Percentiles rank a stretch among this genome's conserved stretches.
phyloP scores from a whole-genome alignment of 2,113 vertebrate species.

The Ursus arctos region DNA sequence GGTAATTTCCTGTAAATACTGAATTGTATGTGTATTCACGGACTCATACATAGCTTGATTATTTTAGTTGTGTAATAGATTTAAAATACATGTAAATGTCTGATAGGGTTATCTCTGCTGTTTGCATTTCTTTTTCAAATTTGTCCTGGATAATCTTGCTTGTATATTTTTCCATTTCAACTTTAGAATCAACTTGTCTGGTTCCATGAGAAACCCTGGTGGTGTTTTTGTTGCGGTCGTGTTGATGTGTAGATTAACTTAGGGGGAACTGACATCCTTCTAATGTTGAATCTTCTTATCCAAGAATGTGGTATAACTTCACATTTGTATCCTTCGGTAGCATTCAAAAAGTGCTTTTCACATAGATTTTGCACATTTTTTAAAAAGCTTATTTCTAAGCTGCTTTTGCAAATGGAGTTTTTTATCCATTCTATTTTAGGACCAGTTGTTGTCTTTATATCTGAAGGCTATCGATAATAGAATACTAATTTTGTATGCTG shows the following conservation, averaged over 20 bases:
- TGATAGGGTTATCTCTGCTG: slow-evolving; percentile 29
- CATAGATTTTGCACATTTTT: slow-evolving; percentile 33
- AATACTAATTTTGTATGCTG: neutral
- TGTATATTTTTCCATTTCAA: slow-evolving; percentile 39
- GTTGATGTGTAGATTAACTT: neutral
- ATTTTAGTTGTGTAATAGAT: slow-evolving; percentile 59
- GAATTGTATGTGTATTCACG: slow-evolving; percentile 61
- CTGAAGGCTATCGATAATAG: neutral
- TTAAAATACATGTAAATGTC: slow-evolving; percentile 54
- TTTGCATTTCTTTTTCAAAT: slow-evolving; percentile 57
- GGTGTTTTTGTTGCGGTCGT: slow-evolving; percentile 23
- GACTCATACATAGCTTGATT: slow-evolving; percentile 50
- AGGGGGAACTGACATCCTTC: neutral
- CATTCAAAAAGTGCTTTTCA: slow-evolving; percentile 55
- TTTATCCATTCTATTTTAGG: neutral
- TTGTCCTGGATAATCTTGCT: slow-evolving; percentile 13
- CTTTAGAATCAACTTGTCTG: slow-evolving; percentile 47
- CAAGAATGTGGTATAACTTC: slow-evolving; percentile 14
- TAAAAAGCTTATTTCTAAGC: slow-evolving; percentile 46
- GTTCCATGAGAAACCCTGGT: neutral
- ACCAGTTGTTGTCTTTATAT: neutral
- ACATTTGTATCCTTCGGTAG: neutral
- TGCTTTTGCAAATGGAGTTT: slow-evolving; percentile 51
- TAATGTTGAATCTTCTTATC: slow-evolving; percentile 7
- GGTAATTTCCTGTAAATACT: slow-evolving; percentile 63